Base-by-base conservation (phyloP, 2,797 vertebrate species). In the Orestias chungarensis region DNA sequence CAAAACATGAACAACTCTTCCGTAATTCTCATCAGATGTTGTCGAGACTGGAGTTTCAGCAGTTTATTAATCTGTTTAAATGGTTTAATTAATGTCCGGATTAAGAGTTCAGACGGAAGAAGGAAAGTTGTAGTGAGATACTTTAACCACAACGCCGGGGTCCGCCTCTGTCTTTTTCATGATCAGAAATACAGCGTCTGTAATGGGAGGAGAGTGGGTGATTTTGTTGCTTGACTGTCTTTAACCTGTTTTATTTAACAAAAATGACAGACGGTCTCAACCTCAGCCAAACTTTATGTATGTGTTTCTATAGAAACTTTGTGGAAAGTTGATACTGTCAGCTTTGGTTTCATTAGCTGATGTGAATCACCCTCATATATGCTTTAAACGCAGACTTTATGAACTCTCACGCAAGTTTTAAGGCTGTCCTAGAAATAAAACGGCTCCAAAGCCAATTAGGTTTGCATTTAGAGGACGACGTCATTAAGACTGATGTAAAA, bases 11-110 rank as follows among this genome's bases (percentile, higher is more conserved):
- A n/a, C n/a, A n/a, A 75, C 18, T 70, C 76, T 74, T 84, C 70
- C 64, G 35, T 87, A 89, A 93, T 89, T 68, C 70, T n/a, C 65
- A 52, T 93, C 90, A 94, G 88, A 93, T 92, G 90, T 87, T 82
- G 79, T 78, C 64, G 73, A 83, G 85, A 85, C 87, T 64, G 71
- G 29, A 89, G 80, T 76, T 78, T 70, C 76, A 9, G 66, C 83
- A 71, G 84, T 82, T 84, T 86, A 89, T 91, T 90, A 88, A 90
- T 92, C 73, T 68, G 69, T 85, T 89, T 86, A 85, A 87, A 83
- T 76, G 82, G 74, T 89, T 89, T 92, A 93, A 93, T 93, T 91
- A 88, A 78, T 79, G 84, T 75, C 86, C 83, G 85, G 83, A 82
- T 76, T 78, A 42, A 62, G 79, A 65, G 64, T 54, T 72, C 71